Percentiles rank a stretch among this genome's conserved stretches.
phyloP scores from a whole-genome alignment of 2,797 vertebrate species.

The Bradypodion pumilum region DNA sequence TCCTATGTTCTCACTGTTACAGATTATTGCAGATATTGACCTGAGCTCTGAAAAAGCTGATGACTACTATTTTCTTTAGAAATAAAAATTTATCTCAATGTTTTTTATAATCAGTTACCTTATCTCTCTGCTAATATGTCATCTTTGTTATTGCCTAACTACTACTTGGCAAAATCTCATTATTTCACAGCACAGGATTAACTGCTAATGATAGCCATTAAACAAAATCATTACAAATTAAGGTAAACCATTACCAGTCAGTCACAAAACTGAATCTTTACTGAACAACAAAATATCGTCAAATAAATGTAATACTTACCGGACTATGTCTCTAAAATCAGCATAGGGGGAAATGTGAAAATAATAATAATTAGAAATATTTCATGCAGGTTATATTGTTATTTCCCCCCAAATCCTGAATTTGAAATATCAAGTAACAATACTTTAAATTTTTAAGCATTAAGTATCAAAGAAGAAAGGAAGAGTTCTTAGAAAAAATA shows the following conservation, averaged over 20 bases:
- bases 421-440: background rate
- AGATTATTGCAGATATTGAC: background rate
- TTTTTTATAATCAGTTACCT: background rate
- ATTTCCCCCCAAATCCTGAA: background rate
- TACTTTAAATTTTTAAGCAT: background rate
- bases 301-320: constrained; percentile 72
- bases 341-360: constrained; percentile 48
- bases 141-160: background rate
- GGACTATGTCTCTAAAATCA: constrained; percentile 78
- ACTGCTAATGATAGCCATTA: background rate
- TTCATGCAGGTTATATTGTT: background rate
- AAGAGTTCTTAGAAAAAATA: background rate
- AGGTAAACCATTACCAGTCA: background rate
- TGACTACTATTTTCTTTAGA: background rate
- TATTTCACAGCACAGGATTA: background rate
- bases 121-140: background rate
- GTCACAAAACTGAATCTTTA: background rate
- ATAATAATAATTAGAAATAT: constrained; percentile 34
- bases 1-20: too few relatives aligned
- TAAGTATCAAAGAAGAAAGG: background rate
- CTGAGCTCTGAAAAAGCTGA: background rate
- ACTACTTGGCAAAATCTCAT: background rate
- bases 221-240: background rate
- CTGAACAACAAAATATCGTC: background rate
- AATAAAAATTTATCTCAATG: background rate